Evolutionary conservation across 2,797 vertebrate genomes (phyloP).

Genomic region (Garrulus glandarius): DNA sequence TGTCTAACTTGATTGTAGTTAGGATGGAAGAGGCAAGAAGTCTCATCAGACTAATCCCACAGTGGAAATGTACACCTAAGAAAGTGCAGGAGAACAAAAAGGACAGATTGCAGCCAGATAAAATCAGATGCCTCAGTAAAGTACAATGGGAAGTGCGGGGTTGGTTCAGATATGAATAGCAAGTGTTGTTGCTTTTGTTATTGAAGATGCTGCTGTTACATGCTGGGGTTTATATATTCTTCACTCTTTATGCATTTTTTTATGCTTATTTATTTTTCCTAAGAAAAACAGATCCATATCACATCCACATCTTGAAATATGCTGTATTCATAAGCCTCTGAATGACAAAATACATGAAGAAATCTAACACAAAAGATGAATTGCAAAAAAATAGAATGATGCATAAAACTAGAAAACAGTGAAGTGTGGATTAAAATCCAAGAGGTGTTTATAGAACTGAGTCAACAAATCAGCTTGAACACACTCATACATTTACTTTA

Average conservation of each 20-base stretch:
- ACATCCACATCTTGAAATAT: slow-evolving; percentile 16
- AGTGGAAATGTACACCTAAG: not conserved
- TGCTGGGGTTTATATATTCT: not conserved
- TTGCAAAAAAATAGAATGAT: not conserved
- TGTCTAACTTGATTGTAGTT: not conserved
- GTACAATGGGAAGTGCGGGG: not conserved
- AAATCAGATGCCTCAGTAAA: not conserved
- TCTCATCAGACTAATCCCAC: not conserved
- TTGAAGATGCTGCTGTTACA: not conserved
- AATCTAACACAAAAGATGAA: slow-evolving; percentile 49
- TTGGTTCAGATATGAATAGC: not conserved
- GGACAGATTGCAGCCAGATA: not conserved
- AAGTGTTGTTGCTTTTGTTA: slow-evolving; percentile 10
- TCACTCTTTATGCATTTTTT: not conserved
- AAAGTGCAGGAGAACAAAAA: not conserved
- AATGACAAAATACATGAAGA: slow-evolving; percentile 37
- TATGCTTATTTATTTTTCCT: not conserved
- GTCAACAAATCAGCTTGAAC: slow-evolving; percentile 63
- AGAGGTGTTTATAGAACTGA: slow-evolving; percentile 71
- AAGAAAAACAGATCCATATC: slow-evolving; percentile 23
- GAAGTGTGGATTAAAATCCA: slow-evolving; percentile 53
- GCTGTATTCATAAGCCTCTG: not conserved
- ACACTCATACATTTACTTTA: slow-evolving; percentile 63
- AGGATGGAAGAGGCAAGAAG: not conserved
- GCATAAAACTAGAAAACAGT: slow-evolving; percentile 21